These are phyloP conservation scores for Rhopalosiphum maidis DNA, from an alignment of 1,140 invertebrate genomes.

Conservation along the genomic window DNA sequence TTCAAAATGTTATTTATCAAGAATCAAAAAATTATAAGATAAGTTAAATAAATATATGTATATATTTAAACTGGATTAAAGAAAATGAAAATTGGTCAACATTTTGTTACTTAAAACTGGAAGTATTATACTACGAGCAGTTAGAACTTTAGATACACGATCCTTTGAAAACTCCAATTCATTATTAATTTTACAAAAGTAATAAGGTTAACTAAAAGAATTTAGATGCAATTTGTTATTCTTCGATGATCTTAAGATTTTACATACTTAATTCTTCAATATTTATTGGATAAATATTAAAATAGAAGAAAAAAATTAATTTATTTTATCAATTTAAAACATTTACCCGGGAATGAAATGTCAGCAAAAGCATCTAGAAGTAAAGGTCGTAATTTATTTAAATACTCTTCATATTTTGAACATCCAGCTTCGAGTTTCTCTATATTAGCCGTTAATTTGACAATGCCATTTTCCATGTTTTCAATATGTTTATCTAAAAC, in stretches of 20 bases:
- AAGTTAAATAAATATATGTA: too few relatives aligned
- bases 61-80: too few relatives aligned
- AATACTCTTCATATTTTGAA: slow-evolving; percentile 76
- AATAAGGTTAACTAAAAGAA: slow-evolving; percentile 24
- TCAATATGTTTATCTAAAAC: slow-evolving; percentile 93
- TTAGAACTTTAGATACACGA: slow-evolving; percentile 25
- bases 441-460: slow-evolving; percentile 76
- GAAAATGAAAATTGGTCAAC: too few relatives aligned
- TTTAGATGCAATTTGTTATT: slow-evolving; percentile 28
- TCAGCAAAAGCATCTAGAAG: slow-evolving; percentile 72
- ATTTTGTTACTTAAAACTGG: neutral
- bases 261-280: neutral
- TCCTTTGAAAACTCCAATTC: slow-evolving; percentile 29
- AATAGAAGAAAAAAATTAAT: neutral
- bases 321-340: neutral
- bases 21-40: too few relatives aligned
- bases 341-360: slow-evolving; percentile 73
- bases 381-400: slow-evolving; percentile 74
- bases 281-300: neutral
- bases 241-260: neutral
- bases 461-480: slow-evolving; percentile 80
- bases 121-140: slow-evolving; percentile 42
- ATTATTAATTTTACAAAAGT: slow-evolving; percentile 13
- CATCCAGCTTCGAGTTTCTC: slow-evolving; percentile 81
- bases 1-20: neutral